Percentiles rank a stretch among this genome's conserved stretches.
Conservation (phyloP, 1,140 invertebrate species). For the Saccostrea cuccullata region DNA sequence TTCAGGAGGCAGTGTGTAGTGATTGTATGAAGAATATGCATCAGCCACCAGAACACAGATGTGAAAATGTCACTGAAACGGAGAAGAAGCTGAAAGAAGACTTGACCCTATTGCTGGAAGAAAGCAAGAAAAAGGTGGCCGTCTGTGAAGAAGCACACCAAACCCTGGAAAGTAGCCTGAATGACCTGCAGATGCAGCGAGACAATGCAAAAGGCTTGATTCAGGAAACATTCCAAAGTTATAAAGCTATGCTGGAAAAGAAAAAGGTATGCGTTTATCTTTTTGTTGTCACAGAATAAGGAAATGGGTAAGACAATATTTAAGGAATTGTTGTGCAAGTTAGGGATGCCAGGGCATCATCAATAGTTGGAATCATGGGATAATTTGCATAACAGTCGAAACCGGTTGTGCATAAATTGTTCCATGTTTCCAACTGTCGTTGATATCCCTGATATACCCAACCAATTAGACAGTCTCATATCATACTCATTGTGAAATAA, state of each 20-base stretch:
- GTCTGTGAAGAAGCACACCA: slow-evolving; percentile 87
- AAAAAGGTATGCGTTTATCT: slow-evolving; percentile 79
- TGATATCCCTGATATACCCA: no score
- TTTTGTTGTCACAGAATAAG: neutral
- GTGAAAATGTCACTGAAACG: slow-evolving; percentile 83
- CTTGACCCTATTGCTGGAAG: slow-evolving; percentile 85
- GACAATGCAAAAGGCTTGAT: slow-evolving; percentile 92
- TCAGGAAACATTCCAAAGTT: slow-evolving; percentile 88
- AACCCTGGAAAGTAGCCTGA: slow-evolving; percentile 87
- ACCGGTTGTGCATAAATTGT: no score
- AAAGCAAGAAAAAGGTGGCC: slow-evolving; percentile 85
- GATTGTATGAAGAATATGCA: slow-evolving; percentile 95
- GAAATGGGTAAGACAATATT: no score
- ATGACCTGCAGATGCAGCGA: slow-evolving; percentile 90
- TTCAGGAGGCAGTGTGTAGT: slow-evolving; percentile 15
- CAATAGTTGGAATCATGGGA: no score
- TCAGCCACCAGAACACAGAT: slow-evolving; percentile 84
- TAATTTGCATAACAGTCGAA: no score
- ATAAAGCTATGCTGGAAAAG: slow-evolving; percentile 89
- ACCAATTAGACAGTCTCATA: no score
- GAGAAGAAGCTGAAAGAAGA: slow-evolving; percentile 85
- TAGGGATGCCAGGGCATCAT: no score
- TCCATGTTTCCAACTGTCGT: no score
- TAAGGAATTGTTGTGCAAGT: no score
- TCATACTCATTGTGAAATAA: no score